A percentile compares a stretch with the other conserved stretches of the same genome.
Evolutionary conservation across 2,113 vertebrate genomes (phyloP).

Genomic region (Ovis canadensis): DNA sequence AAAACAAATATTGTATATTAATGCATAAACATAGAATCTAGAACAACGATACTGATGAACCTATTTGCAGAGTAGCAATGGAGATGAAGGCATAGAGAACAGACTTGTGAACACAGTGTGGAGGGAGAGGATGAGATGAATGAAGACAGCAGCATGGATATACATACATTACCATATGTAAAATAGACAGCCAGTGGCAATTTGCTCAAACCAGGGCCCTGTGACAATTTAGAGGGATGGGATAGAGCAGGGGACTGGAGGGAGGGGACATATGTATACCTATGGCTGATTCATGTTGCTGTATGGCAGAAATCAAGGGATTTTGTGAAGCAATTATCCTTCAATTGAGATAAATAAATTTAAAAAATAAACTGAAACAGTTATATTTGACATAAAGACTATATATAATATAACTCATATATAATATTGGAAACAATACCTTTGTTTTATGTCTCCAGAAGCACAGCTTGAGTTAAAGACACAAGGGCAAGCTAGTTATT

Average conservation of each 20-base stretch:
- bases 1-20: background rate
- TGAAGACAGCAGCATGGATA: background rate
- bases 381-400: background rate
- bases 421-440: background rate
- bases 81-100: background rate
- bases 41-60: background rate
- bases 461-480: background rate
- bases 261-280: background rate
- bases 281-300: background rate
- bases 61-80: background rate
- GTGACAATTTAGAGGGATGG: background rate
- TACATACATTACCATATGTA: background rate
- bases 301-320: background rate
- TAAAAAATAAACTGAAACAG: background rate
- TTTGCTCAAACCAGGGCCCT: background rate
- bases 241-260: background rate
- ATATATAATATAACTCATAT: background rate
- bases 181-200: background rate
- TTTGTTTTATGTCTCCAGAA: background rate
- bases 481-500: background rate
- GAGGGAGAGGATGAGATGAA: background rate
- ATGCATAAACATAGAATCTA: background rate
- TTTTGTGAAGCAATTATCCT: background rate
- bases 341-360: background rate
- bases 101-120: background rate